These are phyloP conservation scores for Myocastor coypus DNA, from an alignment of 2,113 vertebrate genomes.

Conservation along the genomic window DNA sequence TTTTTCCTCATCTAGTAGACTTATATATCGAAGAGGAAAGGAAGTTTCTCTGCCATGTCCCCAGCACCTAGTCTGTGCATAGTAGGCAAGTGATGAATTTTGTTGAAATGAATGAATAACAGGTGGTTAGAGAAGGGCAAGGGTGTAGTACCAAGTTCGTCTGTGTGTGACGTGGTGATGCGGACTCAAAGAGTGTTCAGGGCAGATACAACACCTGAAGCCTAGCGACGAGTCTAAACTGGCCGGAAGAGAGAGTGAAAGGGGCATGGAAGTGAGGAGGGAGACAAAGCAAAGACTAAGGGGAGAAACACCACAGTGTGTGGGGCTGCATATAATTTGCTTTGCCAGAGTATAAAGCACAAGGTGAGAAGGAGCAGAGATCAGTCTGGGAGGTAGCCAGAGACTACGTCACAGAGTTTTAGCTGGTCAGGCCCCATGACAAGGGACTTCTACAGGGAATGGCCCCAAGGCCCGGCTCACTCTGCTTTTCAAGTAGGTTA, in stretches of 20 bases:
- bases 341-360: not conserved
- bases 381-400: not conserved
- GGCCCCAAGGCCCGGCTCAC: not conserved
- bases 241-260: not conserved
- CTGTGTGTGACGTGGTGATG: not conserved
- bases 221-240: not conserved
- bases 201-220: not conserved
- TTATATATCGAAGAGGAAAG: not conserved
- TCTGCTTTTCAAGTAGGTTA: not conserved
- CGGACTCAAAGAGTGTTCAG: not conserved
- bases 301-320: accelerated
- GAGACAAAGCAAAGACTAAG: not conserved
- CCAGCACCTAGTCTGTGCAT: not conserved
- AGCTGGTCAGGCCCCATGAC: not conserved
- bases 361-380: accelerated
- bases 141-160: not conserved
- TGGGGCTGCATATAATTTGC: not conserved
- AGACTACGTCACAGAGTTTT: too few relatives aligned
- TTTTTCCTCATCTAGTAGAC: not conserved
- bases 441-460: not conserved
- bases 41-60: not conserved
- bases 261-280: not conserved
- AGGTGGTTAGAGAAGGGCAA: not conserved
- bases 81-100: not conserved
- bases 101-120: not conserved